Conservation (phyloP, 2,797 vertebrate species). For the Channallabes apus region DNA sequence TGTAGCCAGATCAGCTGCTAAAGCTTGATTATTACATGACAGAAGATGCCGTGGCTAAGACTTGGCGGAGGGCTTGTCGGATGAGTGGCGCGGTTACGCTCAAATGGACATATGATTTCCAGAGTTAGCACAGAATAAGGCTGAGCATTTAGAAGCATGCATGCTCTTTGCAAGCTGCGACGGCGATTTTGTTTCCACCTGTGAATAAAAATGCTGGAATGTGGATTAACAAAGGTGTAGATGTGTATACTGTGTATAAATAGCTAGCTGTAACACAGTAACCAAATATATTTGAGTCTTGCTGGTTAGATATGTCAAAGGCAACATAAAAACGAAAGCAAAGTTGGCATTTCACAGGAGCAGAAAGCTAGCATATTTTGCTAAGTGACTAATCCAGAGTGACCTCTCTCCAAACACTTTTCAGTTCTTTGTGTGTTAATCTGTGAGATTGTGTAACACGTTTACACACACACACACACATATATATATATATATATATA, state of each 20-base stretch:
- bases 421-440: neutral
- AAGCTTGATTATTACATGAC: neutral
- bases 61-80: neutral
- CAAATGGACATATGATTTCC: neutral
- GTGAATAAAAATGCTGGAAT: neutral
- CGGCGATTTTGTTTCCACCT: neutral
- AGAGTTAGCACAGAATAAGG: neutral
- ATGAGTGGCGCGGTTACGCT: neutral
- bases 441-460: neutral
- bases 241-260: conserved; percentile 10
- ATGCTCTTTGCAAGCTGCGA: neutral
- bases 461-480: neutral
- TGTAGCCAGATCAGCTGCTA: neutral
- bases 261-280: neutral
- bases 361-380: neutral
- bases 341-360: neutral
- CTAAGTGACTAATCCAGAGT: neutral
- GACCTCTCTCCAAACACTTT: neutral
- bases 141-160: neutral
- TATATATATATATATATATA: too few species aligned
- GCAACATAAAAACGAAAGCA: neutral
- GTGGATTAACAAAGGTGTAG: neutral
- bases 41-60: neutral
- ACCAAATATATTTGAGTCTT: neutral
- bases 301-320: neutral